These are phyloP conservation scores for Lichenostomus cassidix DNA, from an alignment of 2,113 vertebrate genomes.

Conservation along the genomic window DNA sequence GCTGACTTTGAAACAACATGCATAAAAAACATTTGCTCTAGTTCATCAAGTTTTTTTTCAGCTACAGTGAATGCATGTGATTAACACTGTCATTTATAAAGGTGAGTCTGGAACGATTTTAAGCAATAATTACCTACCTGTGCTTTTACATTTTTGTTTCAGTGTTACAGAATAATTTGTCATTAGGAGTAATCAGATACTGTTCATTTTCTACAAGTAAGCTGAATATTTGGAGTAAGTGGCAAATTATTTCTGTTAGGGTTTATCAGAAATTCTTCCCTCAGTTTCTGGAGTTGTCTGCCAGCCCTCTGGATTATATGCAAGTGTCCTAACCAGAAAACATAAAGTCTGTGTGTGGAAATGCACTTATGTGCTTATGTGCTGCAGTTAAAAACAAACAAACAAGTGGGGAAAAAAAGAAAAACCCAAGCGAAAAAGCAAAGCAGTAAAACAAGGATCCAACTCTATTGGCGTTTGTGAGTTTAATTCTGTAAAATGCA, in stretches of 20 bases:
- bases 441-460: background rate
- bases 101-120: slow-evolving; percentile 19
- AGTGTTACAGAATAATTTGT: background rate
- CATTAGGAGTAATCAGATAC: slow-evolving; percentile 2
- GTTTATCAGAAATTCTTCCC: background rate
- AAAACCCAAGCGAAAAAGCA: no score
- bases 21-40: background rate
- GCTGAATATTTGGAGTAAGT: slow-evolving; percentile 17
- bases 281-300: background rate
- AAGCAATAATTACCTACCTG: slow-evolving; percentile 31
- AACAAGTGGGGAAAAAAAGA: rapidly evolving
- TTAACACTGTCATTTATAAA: slow-evolving; percentile 18
- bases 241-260: background rate
- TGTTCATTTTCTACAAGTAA: background rate
- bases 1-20: background rate
- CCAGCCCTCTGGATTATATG: background rate
- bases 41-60: background rate
- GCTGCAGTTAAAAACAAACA: background rate
- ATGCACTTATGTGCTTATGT: background rate
- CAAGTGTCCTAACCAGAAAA: background rate
- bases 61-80: background rate
- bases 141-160: slow-evolving; percentile 41
- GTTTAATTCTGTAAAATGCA: background rate
- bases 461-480: background rate
- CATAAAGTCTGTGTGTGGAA: background rate